Percentiles rank a stretch among this genome's conserved stretches.
phyloP scores from a whole-genome alignment of 2,888 invertebrate genomes.

The Pherbina coryleti region DNA sequence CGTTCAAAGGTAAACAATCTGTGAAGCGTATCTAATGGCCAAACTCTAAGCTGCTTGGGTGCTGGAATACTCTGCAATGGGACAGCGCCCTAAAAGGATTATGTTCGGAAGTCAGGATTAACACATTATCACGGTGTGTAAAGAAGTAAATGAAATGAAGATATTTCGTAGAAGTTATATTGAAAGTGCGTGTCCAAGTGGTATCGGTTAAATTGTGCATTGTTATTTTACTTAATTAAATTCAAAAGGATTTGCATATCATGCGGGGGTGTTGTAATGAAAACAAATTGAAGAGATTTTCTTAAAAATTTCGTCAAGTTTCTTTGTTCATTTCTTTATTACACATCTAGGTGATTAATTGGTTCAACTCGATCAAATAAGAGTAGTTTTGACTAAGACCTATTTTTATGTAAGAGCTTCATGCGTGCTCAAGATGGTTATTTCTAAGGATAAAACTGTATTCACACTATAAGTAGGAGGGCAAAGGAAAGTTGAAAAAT shows the following conservation, averaged over 20 bases:
- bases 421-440: too few relatives aligned
- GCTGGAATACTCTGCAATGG: neutral
- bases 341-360: too few relatives aligned
- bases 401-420: too few relatives aligned
- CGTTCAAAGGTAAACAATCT: slow-evolving; percentile 59
- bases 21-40: slow-evolving; percentile 58
- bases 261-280: neutral
- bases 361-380: too few relatives aligned
- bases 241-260: slow-evolving; percentile 16
- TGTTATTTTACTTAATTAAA: slow-evolving; percentile 6
- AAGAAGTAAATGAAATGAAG: slow-evolving; percentile 13
- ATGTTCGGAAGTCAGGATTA: slow-evolving; percentile 57
- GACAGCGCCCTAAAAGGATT: slow-evolving; percentile 57
- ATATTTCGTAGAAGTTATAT: neutral
- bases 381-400: too few relatives aligned
- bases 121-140: slow-evolving; percentile 40
- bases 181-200: neutral
- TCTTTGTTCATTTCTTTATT: too few relatives aligned
- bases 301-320: too few relatives aligned
- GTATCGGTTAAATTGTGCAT: neutral
- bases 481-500: too few relatives aligned
- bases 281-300: too few relatives aligned
- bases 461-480: too few relatives aligned
- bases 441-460: too few relatives aligned
- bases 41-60: neutral